Conservation (phyloP, 2,888 invertebrate genomes). For the Macrosiphum euphorbiae region DNA sequence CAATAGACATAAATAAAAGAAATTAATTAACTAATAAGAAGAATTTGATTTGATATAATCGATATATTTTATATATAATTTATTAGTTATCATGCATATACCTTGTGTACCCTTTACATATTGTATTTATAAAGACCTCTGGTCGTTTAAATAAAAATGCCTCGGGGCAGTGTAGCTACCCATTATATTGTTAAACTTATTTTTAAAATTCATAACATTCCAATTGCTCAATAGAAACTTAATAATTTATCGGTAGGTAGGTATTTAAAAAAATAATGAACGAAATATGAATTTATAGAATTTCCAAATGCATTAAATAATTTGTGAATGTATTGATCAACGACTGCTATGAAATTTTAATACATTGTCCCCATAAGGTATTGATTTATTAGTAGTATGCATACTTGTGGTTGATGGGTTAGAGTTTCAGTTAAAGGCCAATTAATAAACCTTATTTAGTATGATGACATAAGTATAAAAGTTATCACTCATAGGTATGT, state of each 20-base stretch:
- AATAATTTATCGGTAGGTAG: not conserved
- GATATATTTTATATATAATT: not conserved
- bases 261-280: not conserved
- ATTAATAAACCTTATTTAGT: not conserved
- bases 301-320: not conserved
- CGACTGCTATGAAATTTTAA: not conserved
- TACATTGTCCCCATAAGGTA: not conserved
- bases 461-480: not conserved
- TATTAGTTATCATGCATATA: not conserved
- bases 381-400: constrained; percentile 1
- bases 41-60: too few relatives aligned
- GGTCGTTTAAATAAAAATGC: not conserved
- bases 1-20: not conserved
- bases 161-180: not conserved
- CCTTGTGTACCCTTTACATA: not conserved
- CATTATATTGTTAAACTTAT: not conserved
- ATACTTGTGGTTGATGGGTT: not conserved
- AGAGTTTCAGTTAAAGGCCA: not conserved
- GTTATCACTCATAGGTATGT: not conserved
- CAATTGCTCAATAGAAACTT: not conserved
- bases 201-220: not conserved
- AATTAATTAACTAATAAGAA: too few relatives aligned
- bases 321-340: constrained; percentile 11
- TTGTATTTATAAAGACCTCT: not conserved
- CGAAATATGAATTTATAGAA: not conserved